Evolutionary conservation across 1,140 invertebrate genomes (phyloP).

Genomic region (Pomacea maculata): DNA sequence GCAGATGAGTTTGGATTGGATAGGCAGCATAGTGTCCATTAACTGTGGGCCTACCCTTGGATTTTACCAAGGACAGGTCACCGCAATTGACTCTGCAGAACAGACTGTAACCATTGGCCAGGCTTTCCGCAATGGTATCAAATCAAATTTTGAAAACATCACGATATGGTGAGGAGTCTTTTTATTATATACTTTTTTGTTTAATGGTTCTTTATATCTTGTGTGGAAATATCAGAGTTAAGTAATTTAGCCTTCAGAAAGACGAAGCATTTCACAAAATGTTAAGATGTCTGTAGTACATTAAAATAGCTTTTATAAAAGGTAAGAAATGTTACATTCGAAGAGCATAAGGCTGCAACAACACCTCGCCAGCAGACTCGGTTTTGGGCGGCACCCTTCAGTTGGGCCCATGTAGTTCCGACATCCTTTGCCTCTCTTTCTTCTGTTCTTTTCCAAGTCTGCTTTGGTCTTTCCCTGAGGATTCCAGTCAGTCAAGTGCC

Average conservation of each 20-base stretch:
- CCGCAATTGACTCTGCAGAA: conserved; percentile 73
- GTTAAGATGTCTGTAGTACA: not conserved
- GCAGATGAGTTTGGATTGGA: conserved; percentile 38
- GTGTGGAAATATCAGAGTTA: no score
- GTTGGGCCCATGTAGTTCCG: no score
- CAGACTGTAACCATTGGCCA: conserved; percentile 78
- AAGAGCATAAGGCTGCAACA: no score
- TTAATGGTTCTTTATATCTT: no score
- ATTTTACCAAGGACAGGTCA: conserved; percentile 82
- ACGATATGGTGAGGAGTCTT: conserved; percentile 64
- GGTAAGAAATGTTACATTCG: not conserved
- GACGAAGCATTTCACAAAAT: not conserved
- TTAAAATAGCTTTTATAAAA: not conserved
- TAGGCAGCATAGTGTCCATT: conserved; percentile 81
- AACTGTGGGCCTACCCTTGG: conserved; percentile 76
- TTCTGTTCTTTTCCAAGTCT: no score
- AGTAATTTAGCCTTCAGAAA: no score
- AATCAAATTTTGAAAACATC: conserved; percentile 70
- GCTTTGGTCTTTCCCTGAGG: no score
- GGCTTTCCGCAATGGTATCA: conserved; percentile 83
- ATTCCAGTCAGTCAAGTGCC: no score
- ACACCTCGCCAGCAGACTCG: no score
- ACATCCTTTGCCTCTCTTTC: no score
- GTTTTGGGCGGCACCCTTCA: no score
- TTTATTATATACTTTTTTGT: no score